Evolutionary conservation across 1,140 invertebrate genomes (phyloP).

Genomic region (Ctenoplectra terminalis): DNA sequence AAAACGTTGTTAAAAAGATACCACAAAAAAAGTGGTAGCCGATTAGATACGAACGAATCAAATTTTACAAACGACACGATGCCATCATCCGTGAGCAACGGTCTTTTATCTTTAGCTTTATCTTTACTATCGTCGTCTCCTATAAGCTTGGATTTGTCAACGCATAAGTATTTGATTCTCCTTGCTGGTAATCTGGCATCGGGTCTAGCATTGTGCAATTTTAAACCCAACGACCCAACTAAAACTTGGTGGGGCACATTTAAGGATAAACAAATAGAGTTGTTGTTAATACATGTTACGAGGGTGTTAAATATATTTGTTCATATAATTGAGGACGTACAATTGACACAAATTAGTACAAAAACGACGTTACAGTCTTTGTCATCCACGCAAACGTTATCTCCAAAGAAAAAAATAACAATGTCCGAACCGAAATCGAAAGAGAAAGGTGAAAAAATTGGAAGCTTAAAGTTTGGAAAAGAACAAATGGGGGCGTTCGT

Average conservation of each 20-base stretch:
- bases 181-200: constrained; percentile 87
- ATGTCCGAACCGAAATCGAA: constrained; percentile 74
- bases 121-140: constrained; percentile 85
- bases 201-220: constrained; percentile 82
- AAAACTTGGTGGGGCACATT: constrained; percentile 86
- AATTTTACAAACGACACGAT: constrained; percentile 66
- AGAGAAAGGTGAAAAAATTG: constrained; percentile 71
- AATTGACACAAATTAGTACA: constrained; percentile 52
- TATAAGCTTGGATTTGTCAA: constrained; percentile 85
- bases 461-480: constrained; percentile 62
- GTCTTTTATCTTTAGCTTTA: constrained; percentile 81
- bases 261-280: constrained; percentile 84
- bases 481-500: constrained; percentile 86
- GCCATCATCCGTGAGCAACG: constrained; percentile 71
- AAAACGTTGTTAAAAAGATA: constrained; percentile 63
- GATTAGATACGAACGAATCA: constrained; percentile 64
- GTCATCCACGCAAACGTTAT: constrained; percentile 83
- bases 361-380: constrained; percentile 85
- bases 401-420: constrained; percentile 82
- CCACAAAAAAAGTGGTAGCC: constrained; percentile 64
- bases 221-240: constrained; percentile 64
- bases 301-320: constrained; percentile 89
- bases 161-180: constrained; percentile 85
- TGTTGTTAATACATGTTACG: constrained; percentile 87
- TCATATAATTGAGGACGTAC: constrained; percentile 89